phyloP scores from a whole-genome alignment of 64 coral and sea anemone genomes.

The Montipora foliosa region DNA sequence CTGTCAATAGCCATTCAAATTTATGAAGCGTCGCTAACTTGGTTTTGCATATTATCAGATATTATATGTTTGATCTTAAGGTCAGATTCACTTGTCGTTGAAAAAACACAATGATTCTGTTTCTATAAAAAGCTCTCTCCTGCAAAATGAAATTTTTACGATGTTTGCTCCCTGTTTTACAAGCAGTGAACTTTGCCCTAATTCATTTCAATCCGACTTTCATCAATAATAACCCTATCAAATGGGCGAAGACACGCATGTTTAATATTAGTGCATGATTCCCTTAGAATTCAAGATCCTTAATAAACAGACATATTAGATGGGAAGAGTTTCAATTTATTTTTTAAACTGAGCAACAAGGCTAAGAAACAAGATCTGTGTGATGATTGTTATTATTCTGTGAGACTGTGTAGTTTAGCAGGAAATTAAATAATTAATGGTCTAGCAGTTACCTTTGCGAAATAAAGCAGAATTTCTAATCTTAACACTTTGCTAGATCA shows the following conservation, averaged over 20 bases:
- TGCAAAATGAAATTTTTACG: neutral
- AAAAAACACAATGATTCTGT: neutral
- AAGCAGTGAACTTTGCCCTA: neutral
- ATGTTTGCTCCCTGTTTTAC: neutral
- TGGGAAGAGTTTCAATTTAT: too few species aligned
- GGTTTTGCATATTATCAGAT: neutral
- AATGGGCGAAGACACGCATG: neutral
- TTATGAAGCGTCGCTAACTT: neutral
- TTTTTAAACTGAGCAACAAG: neutral
- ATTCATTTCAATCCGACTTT: neutral
- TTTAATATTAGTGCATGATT: neutral
- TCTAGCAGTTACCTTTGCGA: neutral
- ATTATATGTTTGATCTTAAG: conserved; percentile 6
- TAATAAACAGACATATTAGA: too few species aligned
- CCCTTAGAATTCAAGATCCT: neutral
- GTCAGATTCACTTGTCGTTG: neutral
- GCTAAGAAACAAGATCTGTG: neutral
- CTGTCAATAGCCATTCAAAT: neutral
- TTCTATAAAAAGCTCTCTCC: too few species aligned
- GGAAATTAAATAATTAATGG: neutral
- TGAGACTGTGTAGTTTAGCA: neutral
- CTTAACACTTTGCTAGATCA: neutral
- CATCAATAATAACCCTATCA: neutral
- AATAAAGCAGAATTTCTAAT: neutral
- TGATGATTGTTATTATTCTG: neutral